phyloP scores from a whole-genome alignment of 2,888 invertebrate genomes.

The Harmothoe impar region DNA sequence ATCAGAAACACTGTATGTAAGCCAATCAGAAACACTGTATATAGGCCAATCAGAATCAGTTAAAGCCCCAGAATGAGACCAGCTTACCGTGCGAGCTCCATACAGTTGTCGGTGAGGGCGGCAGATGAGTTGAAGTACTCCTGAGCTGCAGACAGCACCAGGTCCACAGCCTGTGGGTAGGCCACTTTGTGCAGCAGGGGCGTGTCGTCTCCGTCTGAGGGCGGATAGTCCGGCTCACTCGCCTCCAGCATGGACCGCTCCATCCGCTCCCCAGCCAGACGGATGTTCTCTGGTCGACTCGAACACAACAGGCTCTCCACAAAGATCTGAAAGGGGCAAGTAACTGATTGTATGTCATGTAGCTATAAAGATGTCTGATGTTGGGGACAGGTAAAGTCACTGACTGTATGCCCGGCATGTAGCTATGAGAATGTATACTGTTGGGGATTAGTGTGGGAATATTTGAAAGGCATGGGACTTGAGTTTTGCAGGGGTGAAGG shows the following conservation, averaged over 20 bases:
- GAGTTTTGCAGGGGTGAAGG: too few species aligned
- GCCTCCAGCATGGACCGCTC: slow-evolving; percentile 74
- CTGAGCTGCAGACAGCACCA: slow-evolving; percentile 87
- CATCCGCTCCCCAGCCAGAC: slow-evolving; percentile 83
- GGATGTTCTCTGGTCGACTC: slow-evolving; percentile 86
- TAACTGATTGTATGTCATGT: too few species aligned
- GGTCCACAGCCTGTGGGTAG: slow-evolving; percentile 80
- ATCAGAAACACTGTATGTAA: too few species aligned
- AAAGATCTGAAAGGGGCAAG: slow-evolving; percentile 88
- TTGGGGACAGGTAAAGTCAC: too few species aligned
- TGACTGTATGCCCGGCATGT: too few species aligned
- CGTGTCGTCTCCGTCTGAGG: slow-evolving; percentile 69
- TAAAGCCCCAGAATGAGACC: not conserved
- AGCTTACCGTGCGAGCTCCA: slow-evolving; percentile 86
- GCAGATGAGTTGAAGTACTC: slow-evolving; percentile 90
- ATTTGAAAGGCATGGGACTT: too few species aligned
- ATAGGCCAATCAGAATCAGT: too few species aligned
- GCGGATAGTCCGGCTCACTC: slow-evolving; percentile 42
- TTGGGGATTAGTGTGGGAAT: too few species aligned
- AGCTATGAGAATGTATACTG: too few species aligned
- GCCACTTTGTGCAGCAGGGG: slow-evolving; percentile 74
- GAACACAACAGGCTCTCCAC: slow-evolving; percentile 88
- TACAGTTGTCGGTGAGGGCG: slow-evolving; percentile 86
- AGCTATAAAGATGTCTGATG: too few species aligned
- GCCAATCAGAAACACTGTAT: too few species aligned